Base-by-base conservation (phyloP, 2,797 vertebrate genomes). In the Hoplostethus mediterraneus region DNA sequence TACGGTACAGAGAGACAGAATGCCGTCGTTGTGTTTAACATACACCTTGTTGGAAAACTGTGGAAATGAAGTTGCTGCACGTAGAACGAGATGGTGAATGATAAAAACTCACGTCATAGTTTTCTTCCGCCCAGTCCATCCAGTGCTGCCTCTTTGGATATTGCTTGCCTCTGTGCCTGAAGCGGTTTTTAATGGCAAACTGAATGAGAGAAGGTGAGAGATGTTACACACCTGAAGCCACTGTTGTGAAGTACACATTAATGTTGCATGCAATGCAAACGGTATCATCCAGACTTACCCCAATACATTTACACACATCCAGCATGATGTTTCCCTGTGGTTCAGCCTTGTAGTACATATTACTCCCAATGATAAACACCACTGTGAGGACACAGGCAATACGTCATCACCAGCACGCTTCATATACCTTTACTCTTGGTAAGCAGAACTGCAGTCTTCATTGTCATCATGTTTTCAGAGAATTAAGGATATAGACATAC, bases 101-200 rank as follows among this genome's bases (percentile, higher is more conserved):
- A 52, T 8, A 0, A 67, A 55, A 83, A 87, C 95, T 80, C 91
- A 99, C 98, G 0, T 96, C 92, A 25, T 98, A 99, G 73, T 95
- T 97, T 16, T 98, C 98, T 7, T 84, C 91, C 1, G 98, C 96
- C 98, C 98, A 99, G 94, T 99, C 98, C 90, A 99, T 89, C 97
- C 98, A 99, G 89, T 99, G 98, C 9, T 95, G 67, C 84, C 95
- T 96, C 90, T 95, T 96, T 25, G 97, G 96, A 77, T 85, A 94
- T 6, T 52, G 1, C 0, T 87, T 93, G 87, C 96, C 94, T 81
- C 95, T 94, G 88, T 99, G 96, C 48, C 1, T 93, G 82, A 94
- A 96, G 74, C 97, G 94, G 79, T 99, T 99, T 87, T 88, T 94
- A 78, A 99, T 64, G 51, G 98, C 96, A 95, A 97, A 99, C 98